Conservation (phyloP, 2,888 invertebrate species). For the Eristalinus sepulchralis region DNA sequence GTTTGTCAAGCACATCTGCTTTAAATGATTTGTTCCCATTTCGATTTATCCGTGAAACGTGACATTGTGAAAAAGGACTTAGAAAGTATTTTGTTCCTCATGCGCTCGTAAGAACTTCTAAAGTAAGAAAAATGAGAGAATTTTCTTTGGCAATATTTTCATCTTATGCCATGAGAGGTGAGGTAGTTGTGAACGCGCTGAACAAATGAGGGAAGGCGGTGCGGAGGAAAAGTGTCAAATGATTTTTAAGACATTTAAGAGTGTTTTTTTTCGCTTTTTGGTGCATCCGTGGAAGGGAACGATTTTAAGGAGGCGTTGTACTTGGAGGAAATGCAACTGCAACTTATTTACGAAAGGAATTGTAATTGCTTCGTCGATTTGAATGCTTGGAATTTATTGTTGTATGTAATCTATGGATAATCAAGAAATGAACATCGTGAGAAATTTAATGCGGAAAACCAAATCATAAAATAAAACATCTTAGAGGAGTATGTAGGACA, state of each 20-base stretch:
- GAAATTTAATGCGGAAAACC: too few species aligned
- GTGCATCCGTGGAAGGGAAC: too few species aligned
- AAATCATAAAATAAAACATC: too few species aligned
- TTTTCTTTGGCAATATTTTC: slow-evolving; percentile 58
- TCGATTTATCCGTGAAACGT: slow-evolving; percentile 64
- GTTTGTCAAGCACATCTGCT: slow-evolving; percentile 69
- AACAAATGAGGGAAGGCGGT: background rate
- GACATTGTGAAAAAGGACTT: slow-evolving; percentile 67
- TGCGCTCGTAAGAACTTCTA: slow-evolving; percentile 57
- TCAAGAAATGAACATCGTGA: too few species aligned
- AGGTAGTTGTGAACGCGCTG: background rate
- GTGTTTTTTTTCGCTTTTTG: background rate
- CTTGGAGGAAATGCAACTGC: too few species aligned
- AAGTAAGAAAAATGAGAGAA: slow-evolving; percentile 60
- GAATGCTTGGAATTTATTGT: too few species aligned
- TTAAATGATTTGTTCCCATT: slow-evolving; percentile 65
- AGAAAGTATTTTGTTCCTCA: slow-evolving; percentile 66
- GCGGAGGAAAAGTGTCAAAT: background rate
- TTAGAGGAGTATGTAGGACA: too few species aligned
- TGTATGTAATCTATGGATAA: too few species aligned
- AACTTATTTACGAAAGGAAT: too few species aligned
- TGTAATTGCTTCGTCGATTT: too few species aligned
- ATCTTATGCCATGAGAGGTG: background rate
- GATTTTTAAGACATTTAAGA: background rate
- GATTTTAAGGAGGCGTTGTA: too few species aligned